Conservation (phyloP, 2,113 vertebrate species). For the Phalacrocorax aristotelis region DNA sequence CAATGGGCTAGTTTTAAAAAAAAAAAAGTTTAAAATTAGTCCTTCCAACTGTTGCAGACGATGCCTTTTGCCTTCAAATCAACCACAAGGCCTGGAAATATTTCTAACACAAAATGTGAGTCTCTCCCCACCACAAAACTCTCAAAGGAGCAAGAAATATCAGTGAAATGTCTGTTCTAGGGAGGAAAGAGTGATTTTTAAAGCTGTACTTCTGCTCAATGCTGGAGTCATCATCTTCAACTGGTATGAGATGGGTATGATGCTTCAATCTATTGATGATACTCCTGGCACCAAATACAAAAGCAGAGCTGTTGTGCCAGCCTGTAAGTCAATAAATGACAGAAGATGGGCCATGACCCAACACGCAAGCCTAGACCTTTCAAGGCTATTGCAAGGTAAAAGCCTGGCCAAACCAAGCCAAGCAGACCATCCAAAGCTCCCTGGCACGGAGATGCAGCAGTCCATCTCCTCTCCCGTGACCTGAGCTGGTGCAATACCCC, state of each 20-base stretch:
- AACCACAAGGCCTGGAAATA: not conserved
- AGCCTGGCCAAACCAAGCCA: not conserved
- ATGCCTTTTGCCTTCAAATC: not conserved
- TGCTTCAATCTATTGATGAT: not conserved
- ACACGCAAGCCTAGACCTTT: not conserved
- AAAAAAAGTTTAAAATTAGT: not conserved
- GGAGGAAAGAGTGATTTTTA: not conserved
- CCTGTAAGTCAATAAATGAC: not conserved
- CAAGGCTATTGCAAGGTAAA: not conserved
- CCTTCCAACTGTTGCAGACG: not conserved
- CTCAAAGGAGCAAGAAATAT: not conserved
- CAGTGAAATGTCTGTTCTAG: not conserved
- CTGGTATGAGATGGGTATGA: fast-evolving
- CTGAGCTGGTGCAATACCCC: not conserved
- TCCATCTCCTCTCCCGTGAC: not conserved
- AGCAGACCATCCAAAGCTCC: not conserved
- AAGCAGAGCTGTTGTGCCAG: not conserved
- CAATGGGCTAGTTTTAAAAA: not conserved
- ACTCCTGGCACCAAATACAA: not conserved
- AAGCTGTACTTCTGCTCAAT: not conserved
- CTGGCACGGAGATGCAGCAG: not conserved
- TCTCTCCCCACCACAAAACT: not conserved
- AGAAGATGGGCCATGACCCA: not conserved
- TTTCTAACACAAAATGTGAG: not conserved
- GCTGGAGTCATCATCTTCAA: not conserved